Conservation (phyloP, 2,113 vertebrate species). For the Heteronetta atricapilla region DNA sequence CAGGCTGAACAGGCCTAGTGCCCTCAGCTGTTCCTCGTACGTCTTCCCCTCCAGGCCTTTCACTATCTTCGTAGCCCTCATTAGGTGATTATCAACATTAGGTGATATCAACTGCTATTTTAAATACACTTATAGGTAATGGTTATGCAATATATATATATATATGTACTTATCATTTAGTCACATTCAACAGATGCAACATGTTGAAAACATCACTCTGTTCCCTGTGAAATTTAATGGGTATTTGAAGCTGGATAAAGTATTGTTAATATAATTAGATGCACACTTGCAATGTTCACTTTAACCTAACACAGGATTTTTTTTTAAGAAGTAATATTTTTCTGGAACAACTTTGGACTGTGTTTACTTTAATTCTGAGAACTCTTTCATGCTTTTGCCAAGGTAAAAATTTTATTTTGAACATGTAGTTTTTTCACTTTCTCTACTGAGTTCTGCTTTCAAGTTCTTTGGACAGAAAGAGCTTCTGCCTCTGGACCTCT, state of each 20-base stretch:
- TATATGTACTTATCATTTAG: background rate
- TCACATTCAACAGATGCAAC: background rate
- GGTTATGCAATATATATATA: background rate
- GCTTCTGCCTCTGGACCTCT: background rate
- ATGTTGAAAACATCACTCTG: background rate
- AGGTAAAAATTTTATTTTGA: background rate
- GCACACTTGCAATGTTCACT: background rate
- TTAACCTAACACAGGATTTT: background rate
- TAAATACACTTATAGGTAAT: background rate
- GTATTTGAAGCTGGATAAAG: background rate
- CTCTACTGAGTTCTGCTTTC: background rate
- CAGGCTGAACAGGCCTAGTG: too few relatives aligned
- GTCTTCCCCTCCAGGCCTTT: too few relatives aligned
- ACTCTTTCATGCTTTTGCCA: background rate
- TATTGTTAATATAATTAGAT: background rate
- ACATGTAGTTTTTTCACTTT: background rate
- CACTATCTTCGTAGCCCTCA: too few relatives aligned
- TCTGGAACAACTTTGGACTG: background rate
- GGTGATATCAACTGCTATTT: background rate
- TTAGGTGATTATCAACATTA: too few relatives aligned
- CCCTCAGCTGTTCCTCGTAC: too few relatives aligned
- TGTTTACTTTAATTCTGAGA: background rate
- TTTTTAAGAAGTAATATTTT: too few relatives aligned
- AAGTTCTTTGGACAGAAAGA: background rate
- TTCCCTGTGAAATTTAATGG: background rate